Evolutionary conservation across 2,888 invertebrate species (phyloP).

Genomic region (Drosophila birchii): DNA sequence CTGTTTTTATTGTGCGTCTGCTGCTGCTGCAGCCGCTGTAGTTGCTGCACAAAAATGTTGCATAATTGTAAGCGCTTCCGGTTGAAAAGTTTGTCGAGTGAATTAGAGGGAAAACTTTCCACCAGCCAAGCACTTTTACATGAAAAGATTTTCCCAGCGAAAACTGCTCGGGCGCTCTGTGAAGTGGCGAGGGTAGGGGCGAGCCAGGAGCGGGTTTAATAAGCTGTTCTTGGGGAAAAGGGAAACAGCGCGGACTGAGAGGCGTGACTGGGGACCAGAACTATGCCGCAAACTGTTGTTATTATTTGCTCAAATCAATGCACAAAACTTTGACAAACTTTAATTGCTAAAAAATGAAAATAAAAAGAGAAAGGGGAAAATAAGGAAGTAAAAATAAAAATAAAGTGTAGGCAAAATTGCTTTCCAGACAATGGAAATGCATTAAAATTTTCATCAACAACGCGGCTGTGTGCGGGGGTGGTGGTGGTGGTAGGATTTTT

Average conservation of each 20-base stretch:
- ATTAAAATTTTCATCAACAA: constrained; percentile 64
- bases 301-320: constrained; percentile 74
- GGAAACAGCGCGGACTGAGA: not conserved
- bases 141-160: constrained; percentile 46
- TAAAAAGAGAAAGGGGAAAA: constrained; percentile 3
- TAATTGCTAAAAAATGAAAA: constrained; percentile 60
- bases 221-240: constrained; percentile 8
- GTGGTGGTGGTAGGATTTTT: constrained; percentile 25
- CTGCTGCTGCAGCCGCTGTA: constrained; percentile 31
- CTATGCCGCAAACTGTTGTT: constrained; percentile 67
- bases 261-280: constrained; percentile 41
- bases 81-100: constrained; percentile 69
- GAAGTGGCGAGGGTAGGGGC: not conserved
- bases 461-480: not conserved
- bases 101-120: constrained; percentile 50
- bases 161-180: constrained; percentile 7
- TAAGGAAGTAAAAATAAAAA: constrained; percentile 7
- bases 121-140: constrained; percentile 47
- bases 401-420: constrained; percentile 37
- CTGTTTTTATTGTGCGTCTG: constrained; percentile 69
- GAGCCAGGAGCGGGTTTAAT: constrained; percentile 16
- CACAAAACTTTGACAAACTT: constrained; percentile 68
- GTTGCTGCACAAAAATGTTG: constrained; percentile 72
- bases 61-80: constrained; percentile 77
- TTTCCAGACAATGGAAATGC: constrained; percentile 66